Percentiles rank a stretch among this genome's conserved stretches.
Evolutionary conservation across 2,888 invertebrate genomes (phyloP).

Genomic region (Acronicta psi): DNA sequence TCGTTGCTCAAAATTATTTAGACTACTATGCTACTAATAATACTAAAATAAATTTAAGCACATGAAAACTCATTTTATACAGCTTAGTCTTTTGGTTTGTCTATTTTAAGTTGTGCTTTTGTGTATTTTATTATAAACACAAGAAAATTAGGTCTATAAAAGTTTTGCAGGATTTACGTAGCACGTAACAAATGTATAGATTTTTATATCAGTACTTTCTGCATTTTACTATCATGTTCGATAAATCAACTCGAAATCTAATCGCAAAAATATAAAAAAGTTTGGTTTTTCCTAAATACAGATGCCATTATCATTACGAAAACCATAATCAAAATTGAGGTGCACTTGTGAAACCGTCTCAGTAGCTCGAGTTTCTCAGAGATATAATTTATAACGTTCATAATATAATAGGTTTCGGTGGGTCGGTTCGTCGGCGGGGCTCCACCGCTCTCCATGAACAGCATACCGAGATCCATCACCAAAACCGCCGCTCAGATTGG

Average conservation of each 20-base stretch:
- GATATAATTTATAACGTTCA: slow-evolving; percentile 30
- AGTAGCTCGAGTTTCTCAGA: slow-evolving; percentile 14
- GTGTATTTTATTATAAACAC: too few species aligned
- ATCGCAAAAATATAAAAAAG: background rate
- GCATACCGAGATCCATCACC: slow-evolving; percentile 72
- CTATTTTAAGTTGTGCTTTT: slow-evolving; percentile 9
- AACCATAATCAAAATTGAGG: slow-evolving; percentile 32
- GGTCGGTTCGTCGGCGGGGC: slow-evolving; percentile 17
- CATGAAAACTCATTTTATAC: slow-evolving; percentile 7
- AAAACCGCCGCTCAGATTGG: slow-evolving; percentile 79
- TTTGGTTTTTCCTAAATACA: too few species aligned
- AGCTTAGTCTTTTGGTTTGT: slow-evolving; percentile 5
- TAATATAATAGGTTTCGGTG: slow-evolving; percentile 19
- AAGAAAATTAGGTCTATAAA: too few species aligned
- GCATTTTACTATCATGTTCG: background rate
- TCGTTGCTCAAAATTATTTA: slow-evolving; percentile 19
- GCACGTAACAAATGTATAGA: background rate
- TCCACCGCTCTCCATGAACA: slow-evolving; percentile 28
- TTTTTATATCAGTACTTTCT: background rate
- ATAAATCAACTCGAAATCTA: background rate
- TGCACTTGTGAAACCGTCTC: slow-evolving; percentile 32
- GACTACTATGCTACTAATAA: too few species aligned
- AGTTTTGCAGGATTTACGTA: too few species aligned
- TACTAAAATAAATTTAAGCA: too few species aligned
- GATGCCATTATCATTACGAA: slow-evolving; percentile 15